Base-by-base conservation (phyloP, 2,113 vertebrate species). In the Speoplatyrhinus poulsoni region DNA sequence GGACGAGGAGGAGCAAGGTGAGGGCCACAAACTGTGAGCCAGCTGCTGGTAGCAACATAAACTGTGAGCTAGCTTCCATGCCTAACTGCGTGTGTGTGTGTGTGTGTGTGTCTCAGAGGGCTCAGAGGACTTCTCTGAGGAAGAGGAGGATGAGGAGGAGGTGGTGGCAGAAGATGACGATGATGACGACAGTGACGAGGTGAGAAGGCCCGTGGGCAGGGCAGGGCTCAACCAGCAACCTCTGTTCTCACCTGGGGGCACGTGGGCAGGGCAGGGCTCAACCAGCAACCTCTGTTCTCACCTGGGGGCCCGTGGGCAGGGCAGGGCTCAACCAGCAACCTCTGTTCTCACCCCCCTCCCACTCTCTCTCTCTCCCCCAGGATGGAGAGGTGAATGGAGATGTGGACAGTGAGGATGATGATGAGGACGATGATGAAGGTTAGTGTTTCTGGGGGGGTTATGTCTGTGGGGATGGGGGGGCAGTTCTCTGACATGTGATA, bases 1-100 rank as follows among this genome's bases (percentile, higher is more conserved):
- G 0, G 94, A 95, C 0, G 93, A 94, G 12, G 94, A 94, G 0
- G 93, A 93, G 1, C 93, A 94, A 87, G 94, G 93, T 93, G 68
- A 71, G 83, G 46, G 1, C 7, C 36, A 1, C 7, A 8, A 41
- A 41, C 36, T 1, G 36, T 41, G 36, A 8, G 26, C 26, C 0
- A 26, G 26, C 26, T 26, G 26, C 26, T 3, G 26, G 26, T 26
- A 41, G 36, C 36, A 41, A 41, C 26, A 41, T 41, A 41, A 41
- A 41, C 36, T 1, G 36, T 41, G 36, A 8, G 26, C 26, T 3
- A 3, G 26, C 26, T 26, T 26, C 26, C 1, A 26, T 26, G 26
- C 26, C 26, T 26, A 26, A 26, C 1, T 26, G 26, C 3, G 26
- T 26, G 26, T 26, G 26, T 26, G 26, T 26, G 26, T 26, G 26